Conservation (phyloP, 2,113 vertebrate genomes). For the Eurystomus gularis region DNA sequence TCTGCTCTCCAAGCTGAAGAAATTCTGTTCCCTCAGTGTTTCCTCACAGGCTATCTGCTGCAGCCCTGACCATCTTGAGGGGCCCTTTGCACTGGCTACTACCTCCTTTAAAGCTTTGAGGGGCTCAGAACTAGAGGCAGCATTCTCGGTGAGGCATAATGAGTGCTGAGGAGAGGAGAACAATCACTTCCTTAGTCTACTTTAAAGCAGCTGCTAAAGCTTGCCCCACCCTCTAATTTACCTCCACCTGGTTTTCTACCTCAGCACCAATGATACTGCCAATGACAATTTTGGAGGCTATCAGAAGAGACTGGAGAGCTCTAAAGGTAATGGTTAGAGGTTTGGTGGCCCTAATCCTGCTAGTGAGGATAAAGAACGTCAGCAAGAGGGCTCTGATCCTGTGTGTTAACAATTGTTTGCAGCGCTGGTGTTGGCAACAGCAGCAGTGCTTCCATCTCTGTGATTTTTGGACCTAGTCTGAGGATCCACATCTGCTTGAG, state of each 20-base stretch:
- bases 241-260: background rate
- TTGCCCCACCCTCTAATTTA: no score
- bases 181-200: rapidly evolving
- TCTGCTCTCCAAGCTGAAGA: background rate
- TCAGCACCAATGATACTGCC: rapidly evolving
- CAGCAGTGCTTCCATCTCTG: background rate
- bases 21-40: background rate
- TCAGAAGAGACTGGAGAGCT: background rate
- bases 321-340: background rate
- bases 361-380: background rate
- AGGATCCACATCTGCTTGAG: background rate
- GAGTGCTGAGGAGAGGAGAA: rapidly evolving
- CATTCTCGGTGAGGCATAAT: background rate
- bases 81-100: rapidly evolving
- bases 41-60: rapidly evolving
- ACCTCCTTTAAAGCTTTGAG: rapidly evolving
- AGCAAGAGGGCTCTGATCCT: background rate
- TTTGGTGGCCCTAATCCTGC: background rate
- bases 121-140: background rate
- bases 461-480: background rate
- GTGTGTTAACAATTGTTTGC: background rate
- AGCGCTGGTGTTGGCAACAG: background rate
- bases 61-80: background rate
- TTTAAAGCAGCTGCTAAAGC: background rate
- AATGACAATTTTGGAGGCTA: background rate